Percentiles rank a stretch among this genome's conserved stretches.
These are phyloP conservation scores for Salarias fasciatus DNA, from an alignment of 2,797 vertebrate genomes.

Conservation along the genomic window DNA sequence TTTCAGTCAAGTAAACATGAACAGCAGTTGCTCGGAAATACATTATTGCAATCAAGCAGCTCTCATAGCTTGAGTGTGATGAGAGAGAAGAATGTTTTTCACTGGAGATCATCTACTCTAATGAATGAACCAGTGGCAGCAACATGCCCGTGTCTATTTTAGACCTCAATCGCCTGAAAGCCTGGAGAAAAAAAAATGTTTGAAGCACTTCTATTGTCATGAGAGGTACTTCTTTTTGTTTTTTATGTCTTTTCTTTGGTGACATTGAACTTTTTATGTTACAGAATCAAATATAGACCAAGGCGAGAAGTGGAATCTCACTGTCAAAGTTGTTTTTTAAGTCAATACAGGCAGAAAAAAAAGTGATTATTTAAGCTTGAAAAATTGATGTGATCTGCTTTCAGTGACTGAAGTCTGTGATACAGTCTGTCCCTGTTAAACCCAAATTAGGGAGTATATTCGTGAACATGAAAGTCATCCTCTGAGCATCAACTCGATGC, in stretches of 20 bases:
- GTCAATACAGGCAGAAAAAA: too few species aligned
- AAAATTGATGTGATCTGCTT: not conserved
- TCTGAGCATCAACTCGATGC: conserved; percentile 19
- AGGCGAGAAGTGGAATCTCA: not conserved
- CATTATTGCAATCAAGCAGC: conserved; percentile 50
- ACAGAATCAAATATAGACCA: not conserved
- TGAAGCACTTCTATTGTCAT: conserved; percentile 12
- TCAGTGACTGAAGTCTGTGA: not conserved
- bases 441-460: not conserved
- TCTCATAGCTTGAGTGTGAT: conserved; percentile 19
- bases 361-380: conserved; percentile 7
- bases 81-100: conserved; percentile 31
- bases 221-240: too few species aligned
- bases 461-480: conserved; percentile 11
- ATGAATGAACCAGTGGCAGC: conserved; percentile 39
- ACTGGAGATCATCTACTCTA: conserved; percentile 40
- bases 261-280: conserved; percentile 10
- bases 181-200: conserved; percentile 12
- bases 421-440: conserved; percentile 7
- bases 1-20: conserved; percentile 26
- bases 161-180: conserved; percentile 15
- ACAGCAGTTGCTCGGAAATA: conserved; percentile 33
- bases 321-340: too few species aligned
- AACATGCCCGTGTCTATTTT: conserved; percentile 40
- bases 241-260: not conserved